Conservation (phyloP, 2,888 invertebrate species). For the Pseudococcus jackbeardsleyi region DNA sequence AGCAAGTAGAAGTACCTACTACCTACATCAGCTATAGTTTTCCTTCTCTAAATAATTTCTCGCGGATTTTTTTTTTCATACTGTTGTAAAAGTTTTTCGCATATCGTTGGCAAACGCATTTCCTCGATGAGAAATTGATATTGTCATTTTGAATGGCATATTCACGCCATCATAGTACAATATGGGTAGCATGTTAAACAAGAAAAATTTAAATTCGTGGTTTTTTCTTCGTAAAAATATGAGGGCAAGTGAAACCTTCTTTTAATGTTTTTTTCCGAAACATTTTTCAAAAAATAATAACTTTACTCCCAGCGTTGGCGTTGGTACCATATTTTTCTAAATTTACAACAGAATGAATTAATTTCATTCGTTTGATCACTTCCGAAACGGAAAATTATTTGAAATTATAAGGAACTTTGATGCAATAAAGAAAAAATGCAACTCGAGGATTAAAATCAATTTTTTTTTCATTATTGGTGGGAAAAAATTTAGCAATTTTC, state of each 20-base stretch:
- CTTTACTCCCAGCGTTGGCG: background rate
- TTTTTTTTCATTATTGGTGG: background rate
- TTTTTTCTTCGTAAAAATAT: background rate
- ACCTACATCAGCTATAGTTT: background rate
- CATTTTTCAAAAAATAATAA: background rate
- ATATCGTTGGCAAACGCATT: slow-evolving; percentile 24
- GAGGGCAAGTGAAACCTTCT: background rate
- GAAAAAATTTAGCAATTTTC: background rate
- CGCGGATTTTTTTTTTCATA: background rate
- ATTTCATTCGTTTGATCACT: slow-evolving; percentile 5
- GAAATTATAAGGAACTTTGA: slow-evolving; percentile 5
- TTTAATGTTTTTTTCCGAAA: background rate
- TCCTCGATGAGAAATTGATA: slow-evolving; percentile 40
- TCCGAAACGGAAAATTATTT: slow-evolving; percentile 34
- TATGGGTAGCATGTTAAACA: background rate
- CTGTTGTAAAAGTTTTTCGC: background rate
- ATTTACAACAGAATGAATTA: slow-evolving; percentile 38
- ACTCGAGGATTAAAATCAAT: slow-evolving; percentile 12
- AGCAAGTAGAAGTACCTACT: background rate
- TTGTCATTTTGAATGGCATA: slow-evolving; percentile 47
- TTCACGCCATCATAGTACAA: background rate
- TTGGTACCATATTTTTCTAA: background rate
- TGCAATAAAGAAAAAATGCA: background rate
- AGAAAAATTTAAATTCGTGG: background rate
- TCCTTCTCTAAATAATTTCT: background rate